These are phyloP conservation scores for Gymnothorax reevesii DNA, from an alignment of 2,797 vertebrate genomes.

Conservation along the genomic window DNA sequence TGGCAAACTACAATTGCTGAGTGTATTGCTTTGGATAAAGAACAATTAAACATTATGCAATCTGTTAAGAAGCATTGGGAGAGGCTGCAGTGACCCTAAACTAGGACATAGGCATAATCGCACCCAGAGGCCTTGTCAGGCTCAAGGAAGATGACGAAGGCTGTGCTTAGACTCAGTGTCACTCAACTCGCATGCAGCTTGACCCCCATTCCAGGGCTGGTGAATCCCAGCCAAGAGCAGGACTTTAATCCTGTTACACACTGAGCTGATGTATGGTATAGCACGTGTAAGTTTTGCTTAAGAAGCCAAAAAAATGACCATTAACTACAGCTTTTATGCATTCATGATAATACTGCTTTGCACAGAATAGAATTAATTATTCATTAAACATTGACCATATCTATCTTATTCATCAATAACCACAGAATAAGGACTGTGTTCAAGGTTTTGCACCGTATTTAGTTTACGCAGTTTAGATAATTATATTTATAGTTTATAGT, in stretches of 20 bases:
- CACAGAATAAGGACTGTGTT: not conserved
- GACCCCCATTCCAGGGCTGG: constrained; percentile 26
- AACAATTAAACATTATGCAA: too few species aligned
- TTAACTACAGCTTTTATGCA: not conserved
- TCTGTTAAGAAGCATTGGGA: too few species aligned
- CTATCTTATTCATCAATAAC: not conserved
- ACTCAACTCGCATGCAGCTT: constrained; percentile 28
- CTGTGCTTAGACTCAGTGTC: constrained; percentile 8
- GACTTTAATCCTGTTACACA: constrained; percentile 36
- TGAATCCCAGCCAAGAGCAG: constrained; percentile 42
- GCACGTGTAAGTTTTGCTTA: not conserved
- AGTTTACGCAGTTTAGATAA: too few species aligned
- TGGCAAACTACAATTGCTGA: not conserved
- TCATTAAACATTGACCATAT: not conserved
- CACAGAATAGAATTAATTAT: not conserved
- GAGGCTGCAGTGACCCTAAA: constrained; percentile 5
- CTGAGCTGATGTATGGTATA: not conserved
- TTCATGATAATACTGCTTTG: not conserved
- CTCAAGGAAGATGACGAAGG: constrained; percentile 35
- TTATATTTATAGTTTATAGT: not conserved
- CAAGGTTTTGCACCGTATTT: not conserved
- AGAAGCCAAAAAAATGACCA: not conserved
- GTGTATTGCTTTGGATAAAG: not conserved
- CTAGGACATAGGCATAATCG: constrained; percentile 40
- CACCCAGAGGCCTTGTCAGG: constrained; percentile 38